Conservation (phyloP, 1,140 invertebrate species). For the Centruroides vittatus region DNA sequence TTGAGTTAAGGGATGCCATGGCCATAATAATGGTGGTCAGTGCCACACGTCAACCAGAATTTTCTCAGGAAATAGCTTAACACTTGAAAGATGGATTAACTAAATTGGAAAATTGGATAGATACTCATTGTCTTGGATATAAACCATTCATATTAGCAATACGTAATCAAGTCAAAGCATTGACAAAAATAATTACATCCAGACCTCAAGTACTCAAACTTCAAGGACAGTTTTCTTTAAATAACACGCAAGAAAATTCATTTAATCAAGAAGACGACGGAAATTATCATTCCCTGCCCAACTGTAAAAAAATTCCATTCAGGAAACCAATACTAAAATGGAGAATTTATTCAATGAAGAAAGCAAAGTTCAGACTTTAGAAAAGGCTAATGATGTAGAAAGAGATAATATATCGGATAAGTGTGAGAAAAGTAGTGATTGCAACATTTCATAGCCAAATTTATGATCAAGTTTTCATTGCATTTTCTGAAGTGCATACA, state of each 20-base stretch:
- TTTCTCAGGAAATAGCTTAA: conserved; percentile 47
- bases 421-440: neutral
- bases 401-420: neutral
- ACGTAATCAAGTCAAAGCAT: conserved; percentile 49
- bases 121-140: conserved; percentile 61
- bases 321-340: no score
- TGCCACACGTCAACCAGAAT: conserved; percentile 53
- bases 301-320: no score
- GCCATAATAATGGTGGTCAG: conserved; percentile 67
- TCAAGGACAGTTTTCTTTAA: neutral
- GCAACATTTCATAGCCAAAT: no score
- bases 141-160: conserved; percentile 57
- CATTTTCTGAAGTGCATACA: no score
- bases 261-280: neutral
- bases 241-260: neutral
- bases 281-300: no score
- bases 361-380: no score
- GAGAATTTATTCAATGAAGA: no score
- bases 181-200: conserved; percentile 39
- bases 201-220: neutral
- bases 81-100: conserved; percentile 55
- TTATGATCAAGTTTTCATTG: no score
- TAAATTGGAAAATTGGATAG: conserved; percentile 57
- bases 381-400: no score
- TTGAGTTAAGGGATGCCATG: conserved; percentile 62